Conservation (phyloP, 2,797 vertebrate species). For the Apogon talboti region DNA sequence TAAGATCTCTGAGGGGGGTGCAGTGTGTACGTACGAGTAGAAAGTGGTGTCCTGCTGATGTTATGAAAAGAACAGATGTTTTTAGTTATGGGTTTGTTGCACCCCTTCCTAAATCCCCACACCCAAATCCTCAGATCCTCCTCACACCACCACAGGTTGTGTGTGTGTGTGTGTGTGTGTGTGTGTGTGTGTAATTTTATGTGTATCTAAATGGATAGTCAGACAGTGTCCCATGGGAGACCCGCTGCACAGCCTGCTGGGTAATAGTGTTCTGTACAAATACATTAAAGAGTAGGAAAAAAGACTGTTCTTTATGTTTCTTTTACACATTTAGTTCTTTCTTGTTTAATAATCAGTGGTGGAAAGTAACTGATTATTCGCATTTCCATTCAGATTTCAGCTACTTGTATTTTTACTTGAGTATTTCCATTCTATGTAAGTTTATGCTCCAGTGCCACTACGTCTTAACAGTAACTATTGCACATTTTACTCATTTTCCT, state of each 20-base stretch:
- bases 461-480: no score
- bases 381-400: no score
- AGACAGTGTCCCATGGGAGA: constrained; percentile 88
- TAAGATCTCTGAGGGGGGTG: constrained; percentile 53
- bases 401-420: no score
- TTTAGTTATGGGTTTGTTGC: constrained; percentile 90
- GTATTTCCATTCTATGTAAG: no score
- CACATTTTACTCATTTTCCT: no score
- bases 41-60: constrained; percentile 59
- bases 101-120: constrained; percentile 81
- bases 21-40: not conserved
- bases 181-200: constrained; percentile 31
- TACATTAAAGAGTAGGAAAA: constrained; percentile 1
- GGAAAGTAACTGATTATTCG: no score
- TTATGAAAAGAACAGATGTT: constrained; percentile 93
- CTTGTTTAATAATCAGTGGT: no score
- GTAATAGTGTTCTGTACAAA: constrained; percentile 74
- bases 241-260: constrained; percentile 83
- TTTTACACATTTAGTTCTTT: no score
- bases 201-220: constrained; percentile 74
- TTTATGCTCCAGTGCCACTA: no score
- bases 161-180: no score
- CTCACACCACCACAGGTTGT: constrained; percentile 80
- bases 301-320: not conserved
- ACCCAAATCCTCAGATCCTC: constrained; percentile 87